These are phyloP conservation scores for Ophioninae sp. DNA, from an alignment of 2,888 invertebrate species.

Conservation along the genomic window DNA sequence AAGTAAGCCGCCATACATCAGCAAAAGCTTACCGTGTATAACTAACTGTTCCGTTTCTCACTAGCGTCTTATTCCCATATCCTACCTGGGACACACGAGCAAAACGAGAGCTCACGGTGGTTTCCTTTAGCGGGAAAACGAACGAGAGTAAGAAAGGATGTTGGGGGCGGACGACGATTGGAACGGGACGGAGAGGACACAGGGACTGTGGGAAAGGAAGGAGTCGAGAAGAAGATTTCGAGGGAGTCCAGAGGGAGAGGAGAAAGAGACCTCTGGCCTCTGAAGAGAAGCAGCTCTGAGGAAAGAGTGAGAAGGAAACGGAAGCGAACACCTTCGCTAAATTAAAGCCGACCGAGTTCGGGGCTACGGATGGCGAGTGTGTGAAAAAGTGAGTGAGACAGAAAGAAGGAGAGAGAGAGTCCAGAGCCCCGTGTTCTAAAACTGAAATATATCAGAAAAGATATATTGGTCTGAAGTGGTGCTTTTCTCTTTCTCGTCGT, in stretches of 20 bases:
- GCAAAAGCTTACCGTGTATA: constrained; percentile 70
- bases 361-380: constrained; percentile 51
- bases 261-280: constrained; percentile 29
- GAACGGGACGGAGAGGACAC: constrained; percentile 20
- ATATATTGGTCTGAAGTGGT: constrained; percentile 68
- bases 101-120: constrained; percentile 48
- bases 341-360: constrained; percentile 67
- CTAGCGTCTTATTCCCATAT: constrained; percentile 65
- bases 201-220: constrained; percentile 16
- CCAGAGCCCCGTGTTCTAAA: constrained; percentile 64
- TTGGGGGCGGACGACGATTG: constrained; percentile 18
- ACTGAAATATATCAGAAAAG: constrained; percentile 72
- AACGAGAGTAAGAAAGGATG: constrained; percentile 46
- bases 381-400: not conserved
- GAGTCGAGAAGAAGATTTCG: constrained; percentile 41
- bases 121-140: constrained; percentile 51
- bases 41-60: constrained; percentile 70
- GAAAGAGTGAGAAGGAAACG: constrained; percentile 47
- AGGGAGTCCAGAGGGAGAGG: constrained; percentile 23
- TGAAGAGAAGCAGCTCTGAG: constrained; percentile 43
- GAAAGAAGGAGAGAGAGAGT: not conserved
- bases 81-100: constrained; percentile 55
- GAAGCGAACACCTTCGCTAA: constrained; percentile 67
- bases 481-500: constrained; percentile 12
- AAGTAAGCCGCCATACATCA: constrained; percentile 71